Evolutionary conservation across 2,888 invertebrate genomes (phyloP), one percentile per base, ranked within the genome.

Genomic region (Salpingus planirostris): DNA sequence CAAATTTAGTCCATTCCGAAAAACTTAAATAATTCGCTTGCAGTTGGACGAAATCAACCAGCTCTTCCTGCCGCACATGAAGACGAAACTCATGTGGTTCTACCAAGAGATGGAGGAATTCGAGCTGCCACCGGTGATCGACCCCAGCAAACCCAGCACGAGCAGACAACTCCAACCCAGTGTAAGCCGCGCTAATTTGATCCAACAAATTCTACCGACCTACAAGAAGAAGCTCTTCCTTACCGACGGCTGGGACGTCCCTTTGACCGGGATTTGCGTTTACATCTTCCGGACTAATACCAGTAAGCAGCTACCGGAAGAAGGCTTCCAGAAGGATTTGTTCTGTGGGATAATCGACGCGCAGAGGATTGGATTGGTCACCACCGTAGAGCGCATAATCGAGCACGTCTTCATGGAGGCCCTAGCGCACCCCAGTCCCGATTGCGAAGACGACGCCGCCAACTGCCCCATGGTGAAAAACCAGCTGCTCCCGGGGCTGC

Each of bases 351-450:
- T 88, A 10, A 73, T 91, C 21, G 86, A 89, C 54, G 80, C 81
- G 0, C 72, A 74, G 37, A 76, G 78, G 49, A 79, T 88, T 23
- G 87, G 87, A 0, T 68, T 93, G 42, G 82, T 93, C 36, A 82
- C 88, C 2, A 84, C 88, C 1, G 80, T 93, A 43, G 90, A 92
- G 59, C 74, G 89, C 18, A 80, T 90, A 7, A 80, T 93, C 59
- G 87, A 91, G 49, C 76, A 80, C 52, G 87, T 93, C 10, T 90
- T 90, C 53, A 86, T 93, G 80, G 90, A 90, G 52, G 88, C 89
- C 0, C 66, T 89, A 26, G 86, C 87, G 1, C 83, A 84, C 60
- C 86, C 87, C 0, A 79, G 79, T 47, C 68, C 71, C 5, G 87
- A 89, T 47, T 80, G 80, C 0, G 88, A 89, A 32, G 86, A 88